phyloP scores from a whole-genome alignment of 1,140 invertebrate species.

The Penaeus japonicus region DNA sequence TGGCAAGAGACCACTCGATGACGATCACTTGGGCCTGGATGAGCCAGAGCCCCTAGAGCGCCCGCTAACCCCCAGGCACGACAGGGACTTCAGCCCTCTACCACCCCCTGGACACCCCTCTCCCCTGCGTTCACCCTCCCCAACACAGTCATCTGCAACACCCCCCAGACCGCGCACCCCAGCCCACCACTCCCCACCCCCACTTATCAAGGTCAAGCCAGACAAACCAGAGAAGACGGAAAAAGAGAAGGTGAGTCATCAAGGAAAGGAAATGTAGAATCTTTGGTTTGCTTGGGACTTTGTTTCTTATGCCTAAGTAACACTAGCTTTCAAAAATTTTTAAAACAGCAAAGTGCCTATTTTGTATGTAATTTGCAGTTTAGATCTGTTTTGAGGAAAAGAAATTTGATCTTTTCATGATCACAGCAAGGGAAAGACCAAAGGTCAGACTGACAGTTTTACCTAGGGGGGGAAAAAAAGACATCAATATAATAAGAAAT shows the following conservation, averaged over 20 bases:
- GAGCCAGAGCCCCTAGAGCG: constrained; percentile 30
- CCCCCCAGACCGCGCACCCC: constrained; percentile 39
- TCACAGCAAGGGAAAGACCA: too few relatives aligned
- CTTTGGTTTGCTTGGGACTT: neutral
- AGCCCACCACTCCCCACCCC: constrained; percentile 43
- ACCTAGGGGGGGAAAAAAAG: too few relatives aligned
- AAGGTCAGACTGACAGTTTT: too few relatives aligned
- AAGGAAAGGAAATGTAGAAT: neutral
- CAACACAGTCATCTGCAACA: constrained; percentile 2
- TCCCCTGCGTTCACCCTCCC: constrained; percentile 39
- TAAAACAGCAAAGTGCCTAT: too few relatives aligned
- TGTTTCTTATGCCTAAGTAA: neutral
- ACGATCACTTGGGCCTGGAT: constrained; percentile 28
- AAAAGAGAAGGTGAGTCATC: constrained; percentile 41
- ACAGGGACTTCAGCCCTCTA: constrained; percentile 34
- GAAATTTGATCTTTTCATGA: too few relatives aligned
- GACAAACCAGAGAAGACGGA: constrained; percentile 37
- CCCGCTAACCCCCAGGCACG: constrained; percentile 34
- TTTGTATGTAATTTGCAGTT: too few relatives aligned
- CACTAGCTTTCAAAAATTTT: too few relatives aligned
- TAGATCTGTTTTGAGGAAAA: too few relatives aligned
- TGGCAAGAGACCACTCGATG: constrained; percentile 19
- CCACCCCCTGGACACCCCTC: constrained; percentile 27
- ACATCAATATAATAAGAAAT: too few relatives aligned
- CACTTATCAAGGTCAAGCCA: neutral